Conservation (phyloP, 35 echinoderm and acorn worm genomes). For the Apostichopus parvimensis region DNA sequence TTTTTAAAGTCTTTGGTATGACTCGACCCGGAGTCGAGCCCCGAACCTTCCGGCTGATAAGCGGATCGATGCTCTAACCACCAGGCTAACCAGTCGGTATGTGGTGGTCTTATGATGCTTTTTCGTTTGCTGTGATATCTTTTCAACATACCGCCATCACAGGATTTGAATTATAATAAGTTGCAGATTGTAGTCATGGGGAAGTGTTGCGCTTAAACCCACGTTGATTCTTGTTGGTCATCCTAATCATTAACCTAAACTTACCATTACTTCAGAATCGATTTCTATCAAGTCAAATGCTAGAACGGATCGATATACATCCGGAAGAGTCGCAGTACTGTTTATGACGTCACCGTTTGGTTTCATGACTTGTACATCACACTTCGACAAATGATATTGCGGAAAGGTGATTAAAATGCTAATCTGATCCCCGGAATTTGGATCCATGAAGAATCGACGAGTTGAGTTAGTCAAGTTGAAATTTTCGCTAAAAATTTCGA, state of each 20-base stretch:
- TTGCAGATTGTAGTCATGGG: no score
- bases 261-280: neutral
- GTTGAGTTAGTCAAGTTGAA: constrained; percentile 10
- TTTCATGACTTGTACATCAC: neutral
- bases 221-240: no score
- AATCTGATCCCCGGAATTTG: neutral
- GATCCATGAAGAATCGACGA: neutral
- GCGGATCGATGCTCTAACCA: no score
- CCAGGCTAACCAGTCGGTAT: no score
- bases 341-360: constrained; percentile 14
- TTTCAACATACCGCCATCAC: no score
- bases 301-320: neutral
- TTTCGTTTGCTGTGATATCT: no score
- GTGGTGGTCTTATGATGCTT: no score
- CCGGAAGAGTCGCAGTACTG: neutral
- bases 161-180: no score
- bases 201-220: no score
- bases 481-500: neutral
- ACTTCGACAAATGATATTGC: neutral
- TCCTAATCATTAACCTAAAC: neutral
- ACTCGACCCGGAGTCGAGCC: no score
- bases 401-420: neutral
- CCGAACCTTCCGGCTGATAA: no score
- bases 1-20: no score
- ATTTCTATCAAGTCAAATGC: constrained; percentile 31